Percentiles rank a stretch among this genome's conserved stretches.
phyloP scores from a whole-genome alignment of 2,888 invertebrate species.

The Cerceris rybyensis region DNA sequence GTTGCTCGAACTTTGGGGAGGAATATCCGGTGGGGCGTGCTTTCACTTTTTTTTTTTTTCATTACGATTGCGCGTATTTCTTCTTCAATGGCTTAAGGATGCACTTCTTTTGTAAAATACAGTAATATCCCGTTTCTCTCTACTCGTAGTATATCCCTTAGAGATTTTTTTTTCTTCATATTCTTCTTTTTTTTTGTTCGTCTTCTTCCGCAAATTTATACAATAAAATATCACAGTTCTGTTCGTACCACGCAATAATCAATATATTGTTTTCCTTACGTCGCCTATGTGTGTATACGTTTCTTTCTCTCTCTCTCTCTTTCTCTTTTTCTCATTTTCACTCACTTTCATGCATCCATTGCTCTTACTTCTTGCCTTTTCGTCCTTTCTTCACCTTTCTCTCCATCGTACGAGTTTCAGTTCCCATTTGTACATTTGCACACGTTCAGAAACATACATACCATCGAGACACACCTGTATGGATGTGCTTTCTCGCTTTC shows the following conservation, averaged over 20 bases:
- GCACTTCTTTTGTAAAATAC: conserved; percentile 79
- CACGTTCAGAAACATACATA: conserved; percentile 11
- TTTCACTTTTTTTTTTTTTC: conserved; percentile 24
- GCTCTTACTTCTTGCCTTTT: background rate
- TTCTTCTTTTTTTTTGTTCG: conserved; percentile 59
- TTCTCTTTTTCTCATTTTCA: conserved; percentile 36
- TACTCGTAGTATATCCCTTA: conserved; percentile 68
- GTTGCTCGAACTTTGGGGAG: conserved; percentile 41
- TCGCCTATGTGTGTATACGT: conserved; percentile 56
- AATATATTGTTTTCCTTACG: conserved; percentile 73
- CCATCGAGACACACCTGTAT: conserved; percentile 2
- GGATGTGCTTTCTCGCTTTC: conserved; percentile 3
- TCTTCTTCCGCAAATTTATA: conserved; percentile 75
- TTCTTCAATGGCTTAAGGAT: conserved; percentile 71
- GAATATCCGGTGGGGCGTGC: conserved; percentile 54
- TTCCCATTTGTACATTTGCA: conserved; percentile 7
- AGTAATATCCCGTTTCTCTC: conserved; percentile 72
- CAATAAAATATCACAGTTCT: conserved; percentile 82
- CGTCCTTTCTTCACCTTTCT: conserved; percentile 19
- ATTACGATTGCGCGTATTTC: conserved; percentile 8
- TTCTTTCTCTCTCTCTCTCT: conserved; percentile 19
- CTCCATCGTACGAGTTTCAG: conserved; percentile 8
- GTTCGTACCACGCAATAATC: conserved; percentile 81
- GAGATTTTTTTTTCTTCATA: conserved; percentile 69
- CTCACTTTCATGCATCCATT: conserved; percentile 2